phyloP scores from a whole-genome alignment of 2,113 vertebrate genomes.

The Rhinichthys klamathensis region DNA sequence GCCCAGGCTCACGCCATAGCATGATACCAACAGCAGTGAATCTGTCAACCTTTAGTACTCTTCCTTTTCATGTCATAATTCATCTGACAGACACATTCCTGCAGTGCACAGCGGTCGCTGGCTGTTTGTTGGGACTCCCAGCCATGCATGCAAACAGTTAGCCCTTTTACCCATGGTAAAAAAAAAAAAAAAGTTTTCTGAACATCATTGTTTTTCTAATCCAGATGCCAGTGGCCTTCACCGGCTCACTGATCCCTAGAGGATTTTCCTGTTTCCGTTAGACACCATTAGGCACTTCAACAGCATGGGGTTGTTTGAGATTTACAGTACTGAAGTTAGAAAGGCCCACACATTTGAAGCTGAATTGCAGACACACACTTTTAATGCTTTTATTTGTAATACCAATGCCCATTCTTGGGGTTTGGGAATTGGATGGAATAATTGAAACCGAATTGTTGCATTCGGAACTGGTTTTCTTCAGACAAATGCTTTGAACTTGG shows the following conservation, averaged over 20 bases:
- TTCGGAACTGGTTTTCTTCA: background rate
- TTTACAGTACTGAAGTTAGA: constrained; percentile 28
- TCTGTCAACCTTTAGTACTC: constrained; percentile 9
- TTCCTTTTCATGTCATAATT: constrained; percentile 15
- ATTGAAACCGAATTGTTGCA: background rate
- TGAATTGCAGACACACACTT: background rate
- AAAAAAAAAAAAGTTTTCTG: constrained; percentile 23
- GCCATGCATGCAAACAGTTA: background rate
- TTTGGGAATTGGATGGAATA: background rate
- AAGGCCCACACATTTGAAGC: background rate
- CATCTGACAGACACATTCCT: constrained; percentile 32
- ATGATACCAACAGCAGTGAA: constrained; percentile 1
- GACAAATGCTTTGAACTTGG: constrained; percentile 7
- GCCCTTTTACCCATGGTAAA: background rate
- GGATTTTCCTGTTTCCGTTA: constrained; percentile 40
- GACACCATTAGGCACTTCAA: constrained; percentile 38
- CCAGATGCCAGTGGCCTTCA: constrained; percentile 36
- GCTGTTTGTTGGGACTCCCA: constrained; percentile 25
- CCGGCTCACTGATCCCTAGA: constrained; percentile 32
- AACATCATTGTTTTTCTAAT: constrained; percentile 47
- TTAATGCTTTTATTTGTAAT: background rate
- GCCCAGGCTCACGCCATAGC: background rate
- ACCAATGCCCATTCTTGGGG: background rate
- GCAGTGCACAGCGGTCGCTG: background rate
- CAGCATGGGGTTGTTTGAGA: constrained; percentile 10